Base-by-base conservation (phyloP, 2,797 vertebrate species). In the Sebastiscus tertius region DNA sequence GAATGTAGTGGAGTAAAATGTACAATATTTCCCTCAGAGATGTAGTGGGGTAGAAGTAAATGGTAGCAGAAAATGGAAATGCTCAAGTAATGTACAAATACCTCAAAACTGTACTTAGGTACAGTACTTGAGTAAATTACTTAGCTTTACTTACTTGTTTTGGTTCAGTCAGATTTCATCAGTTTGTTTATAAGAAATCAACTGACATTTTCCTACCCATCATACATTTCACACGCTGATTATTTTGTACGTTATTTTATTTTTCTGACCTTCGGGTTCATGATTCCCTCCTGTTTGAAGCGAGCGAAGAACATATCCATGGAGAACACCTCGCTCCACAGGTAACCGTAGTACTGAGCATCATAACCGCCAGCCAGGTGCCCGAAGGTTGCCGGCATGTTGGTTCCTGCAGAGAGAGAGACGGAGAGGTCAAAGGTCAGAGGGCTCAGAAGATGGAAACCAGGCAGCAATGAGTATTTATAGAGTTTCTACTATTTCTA, bases 371-470 rank as follows among this genome's bases (percentile, higher is more conserved):
- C 98, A 0, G 97, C 98, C 81, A 99, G 87, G 91, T 99, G 98
- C n/a, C 98, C 98, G 0, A 99, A 99, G 0, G 98, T 99, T 1
- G 98, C 98, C 0, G 97, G 98, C 98, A 99, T 99, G 95, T 99
- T 98, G 4, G 98, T 99, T 16, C 96, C 98, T 99, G 79, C 1
- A 77, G 4, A 8, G 76, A 8, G 75, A 7, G 77, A 7, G 18
- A 5, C 11, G 39, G 24, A 68, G 16, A 64, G 72, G 56, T 75
- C 62, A 65, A 61, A 63, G 66, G 80, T 80, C 69, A 81, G 36
- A 54, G 58, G 13, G 66, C 20, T 7, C 2, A 34, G 22, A 39
- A 12, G 34, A 42, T 29, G 14, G 34, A 72, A 2, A 31, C n/a
- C 39, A 16, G 22, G 20, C 13, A 31, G 26, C 39, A 9, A 29